phyloP scores from a whole-genome alignment of 2,888 invertebrate species.

The Orchestes rusci region DNA sequence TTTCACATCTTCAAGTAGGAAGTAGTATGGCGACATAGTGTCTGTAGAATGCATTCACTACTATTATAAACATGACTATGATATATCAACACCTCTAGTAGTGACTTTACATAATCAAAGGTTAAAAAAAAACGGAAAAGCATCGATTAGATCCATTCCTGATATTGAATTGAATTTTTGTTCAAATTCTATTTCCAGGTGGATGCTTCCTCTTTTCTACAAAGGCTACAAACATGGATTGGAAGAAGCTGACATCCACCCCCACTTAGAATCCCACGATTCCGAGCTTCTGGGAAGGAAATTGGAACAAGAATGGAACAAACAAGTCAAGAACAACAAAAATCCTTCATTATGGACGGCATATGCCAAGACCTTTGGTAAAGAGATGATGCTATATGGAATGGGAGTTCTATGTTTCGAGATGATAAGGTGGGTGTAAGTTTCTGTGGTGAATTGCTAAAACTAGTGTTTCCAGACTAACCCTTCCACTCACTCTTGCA shows the following conservation, averaged over 20 bases:
- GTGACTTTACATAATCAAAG: too few species aligned
- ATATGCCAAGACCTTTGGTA: slow-evolving; percentile 29
- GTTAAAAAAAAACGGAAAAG: too few species aligned
- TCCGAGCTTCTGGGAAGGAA: slow-evolving; percentile 31
- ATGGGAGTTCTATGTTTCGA: slow-evolving; percentile 10
- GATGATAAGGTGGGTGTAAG: slow-evolving; percentile 14
- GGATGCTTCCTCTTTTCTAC: slow-evolving; percentile 45
- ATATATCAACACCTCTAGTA: too few species aligned
- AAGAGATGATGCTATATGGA: slow-evolving; percentile 23
- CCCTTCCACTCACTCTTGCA: slow-evolving; percentile 31
- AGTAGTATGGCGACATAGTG: too few species aligned
- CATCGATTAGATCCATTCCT: too few species aligned
- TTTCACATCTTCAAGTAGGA: too few species aligned
- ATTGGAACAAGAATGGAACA: slow-evolving; percentile 38
- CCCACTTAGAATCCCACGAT: slow-evolving; percentile 42
- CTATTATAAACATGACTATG: too few species aligned
- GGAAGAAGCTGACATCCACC: slow-evolving; percentile 46
- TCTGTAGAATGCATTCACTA: too few species aligned
- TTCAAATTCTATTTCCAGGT: slow-evolving; percentile 45
- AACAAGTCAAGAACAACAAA: slow-evolving; percentile 25
- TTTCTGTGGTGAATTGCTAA: too few species aligned
- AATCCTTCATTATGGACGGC: slow-evolving; percentile 29
- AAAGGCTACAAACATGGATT: slow-evolving; percentile 46
- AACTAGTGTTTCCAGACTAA: slow-evolving; percentile 30
- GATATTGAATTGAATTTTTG: too few species aligned